Percentiles rank a stretch among this genome's conserved stretches.
These are phyloP conservation scores for Agonopterix subpropinquella DNA, from an alignment of 2,888 invertebrate genomes.

Conservation along the genomic window DNA sequence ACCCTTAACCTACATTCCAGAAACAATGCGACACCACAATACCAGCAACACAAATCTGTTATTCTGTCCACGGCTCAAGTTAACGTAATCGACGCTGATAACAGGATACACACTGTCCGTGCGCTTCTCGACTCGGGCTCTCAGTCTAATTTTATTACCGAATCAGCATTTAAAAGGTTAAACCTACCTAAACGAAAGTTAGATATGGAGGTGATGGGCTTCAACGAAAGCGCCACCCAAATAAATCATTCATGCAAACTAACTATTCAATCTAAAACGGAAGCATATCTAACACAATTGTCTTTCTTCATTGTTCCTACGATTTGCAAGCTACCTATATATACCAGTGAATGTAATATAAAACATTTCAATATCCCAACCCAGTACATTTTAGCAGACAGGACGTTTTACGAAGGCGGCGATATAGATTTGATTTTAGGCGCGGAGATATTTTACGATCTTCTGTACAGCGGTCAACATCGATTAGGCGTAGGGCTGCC, in stretches of 20 bases:
- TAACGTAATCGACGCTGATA: slow-evolving; percentile 3
- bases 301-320: slow-evolving; percentile 9
- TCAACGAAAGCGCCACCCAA: not conserved
- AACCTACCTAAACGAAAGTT: slow-evolving; percentile 5
- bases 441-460: slow-evolving; percentile 6
- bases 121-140: not conserved
- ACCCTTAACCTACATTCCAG: not conserved
- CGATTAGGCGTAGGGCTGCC: slow-evolving; percentile 5
- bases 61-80: slow-evolving; percentile 6
- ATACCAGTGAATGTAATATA: not conserved
- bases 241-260: not conserved
- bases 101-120: slow-evolving; percentile 2
- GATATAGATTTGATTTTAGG: slow-evolving; percentile 6
- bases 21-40: not conserved
- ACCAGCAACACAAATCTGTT: not conserved
- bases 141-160: slow-evolving; percentile 1
- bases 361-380: not conserved
- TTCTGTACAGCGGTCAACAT: slow-evolving; percentile 7
- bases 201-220: not conserved
- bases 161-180: not conserved
- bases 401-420: slow-evolving; percentile 1
- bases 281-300: slow-evolving; percentile 1
- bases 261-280: slow-evolving; percentile 2
- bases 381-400: slow-evolving; percentile 2
- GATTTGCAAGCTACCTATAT: slow-evolving; percentile 4